Conservation (phyloP, 1,140 invertebrate genomes). For the Mylabris phalerata region DNA sequence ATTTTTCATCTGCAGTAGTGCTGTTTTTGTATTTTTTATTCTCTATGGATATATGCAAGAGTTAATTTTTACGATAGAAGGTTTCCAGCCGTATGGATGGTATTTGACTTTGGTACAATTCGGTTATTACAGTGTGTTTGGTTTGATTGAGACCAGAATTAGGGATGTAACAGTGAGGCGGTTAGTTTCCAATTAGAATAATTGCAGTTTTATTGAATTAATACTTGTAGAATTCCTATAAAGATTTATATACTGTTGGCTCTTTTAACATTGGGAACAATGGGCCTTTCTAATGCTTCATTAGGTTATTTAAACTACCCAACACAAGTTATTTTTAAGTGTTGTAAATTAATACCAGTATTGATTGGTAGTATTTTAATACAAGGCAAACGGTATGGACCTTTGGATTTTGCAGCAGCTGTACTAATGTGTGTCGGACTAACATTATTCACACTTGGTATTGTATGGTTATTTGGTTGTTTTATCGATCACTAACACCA, state of each 20-base stretch:
- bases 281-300: constrained; percentile 93
- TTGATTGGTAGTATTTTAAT: constrained; percentile 88
- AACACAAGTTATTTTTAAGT: constrained; percentile 90
- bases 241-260: constrained; percentile 75
- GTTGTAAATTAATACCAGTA: constrained; percentile 94
- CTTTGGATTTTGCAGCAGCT: constrained; percentile 78
- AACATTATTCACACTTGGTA: constrained; percentile 76
- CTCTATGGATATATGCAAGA: constrained; percentile 92
- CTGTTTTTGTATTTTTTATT: constrained; percentile 82
- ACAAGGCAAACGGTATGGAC: constrained; percentile 79
- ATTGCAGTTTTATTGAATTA: constrained; percentile 1
- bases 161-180: constrained; percentile 58
- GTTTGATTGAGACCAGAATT: constrained; percentile 64
- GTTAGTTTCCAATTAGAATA: constrained; percentile 41
- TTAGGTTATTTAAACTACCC: constrained; percentile 95
- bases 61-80: constrained; percentile 82
- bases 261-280: constrained; percentile 84
- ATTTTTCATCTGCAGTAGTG: constrained; percentile 67
- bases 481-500: background rate
- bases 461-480: constrained; percentile 24
- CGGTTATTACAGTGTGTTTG: constrained; percentile 76
- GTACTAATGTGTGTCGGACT: constrained; percentile 85
- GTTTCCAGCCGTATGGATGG: constrained; percentile 85
- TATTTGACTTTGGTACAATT: constrained; percentile 92
- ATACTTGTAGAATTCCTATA: constrained; percentile 71